Conservation (phyloP, 2,888 invertebrate genomes). For the Heliothis peltigera region DNA sequence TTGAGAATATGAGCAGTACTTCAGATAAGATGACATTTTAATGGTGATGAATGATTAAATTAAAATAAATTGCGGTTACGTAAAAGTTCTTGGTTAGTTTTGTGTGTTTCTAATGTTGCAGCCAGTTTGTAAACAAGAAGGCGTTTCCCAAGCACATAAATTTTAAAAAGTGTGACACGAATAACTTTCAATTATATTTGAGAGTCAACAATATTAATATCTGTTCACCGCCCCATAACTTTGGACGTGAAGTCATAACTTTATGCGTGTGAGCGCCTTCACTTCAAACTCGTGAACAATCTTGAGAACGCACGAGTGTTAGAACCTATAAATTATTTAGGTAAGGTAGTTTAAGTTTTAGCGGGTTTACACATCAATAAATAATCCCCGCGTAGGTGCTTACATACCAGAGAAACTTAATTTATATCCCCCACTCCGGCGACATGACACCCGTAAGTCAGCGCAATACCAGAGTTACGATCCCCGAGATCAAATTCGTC, state of each 20-base stretch:
- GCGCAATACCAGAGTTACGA: constrained; percentile 51
- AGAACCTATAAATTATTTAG: constrained; percentile 78
- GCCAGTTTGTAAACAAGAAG: constrained; percentile 34
- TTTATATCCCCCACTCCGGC: constrained; percentile 57
- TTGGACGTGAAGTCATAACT: constrained; percentile 61
- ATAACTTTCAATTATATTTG: constrained; percentile 42
- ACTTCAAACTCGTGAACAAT: constrained; percentile 74
- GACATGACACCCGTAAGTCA: constrained; percentile 42
- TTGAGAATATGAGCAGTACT: constrained; percentile 29
- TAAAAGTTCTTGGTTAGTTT: constrained; percentile 14
- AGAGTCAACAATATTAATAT: constrained; percentile 59
- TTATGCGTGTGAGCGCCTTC: constrained; percentile 55
- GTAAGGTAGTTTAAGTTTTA: constrained; percentile 74
- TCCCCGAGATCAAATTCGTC: constrained; percentile 53
- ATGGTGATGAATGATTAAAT: constrained; percentile 11
- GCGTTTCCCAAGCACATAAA: constrained; percentile 24
- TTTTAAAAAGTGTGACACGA: constrained; percentile 37
- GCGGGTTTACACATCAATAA: constrained; percentile 71
- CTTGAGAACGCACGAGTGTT: constrained; percentile 69
- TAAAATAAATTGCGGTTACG: constrained; percentile 24
- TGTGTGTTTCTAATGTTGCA: neutral
- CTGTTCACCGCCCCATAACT: constrained; percentile 61
- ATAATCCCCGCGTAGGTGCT: constrained; percentile 67
- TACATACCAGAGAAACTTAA: constrained; percentile 64
- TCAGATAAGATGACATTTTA: constrained; percentile 13